These are phyloP conservation scores for Mus minutoides DNA, from an alignment of 2,797 vertebrate species.

Conservation along the genomic window DNA sequence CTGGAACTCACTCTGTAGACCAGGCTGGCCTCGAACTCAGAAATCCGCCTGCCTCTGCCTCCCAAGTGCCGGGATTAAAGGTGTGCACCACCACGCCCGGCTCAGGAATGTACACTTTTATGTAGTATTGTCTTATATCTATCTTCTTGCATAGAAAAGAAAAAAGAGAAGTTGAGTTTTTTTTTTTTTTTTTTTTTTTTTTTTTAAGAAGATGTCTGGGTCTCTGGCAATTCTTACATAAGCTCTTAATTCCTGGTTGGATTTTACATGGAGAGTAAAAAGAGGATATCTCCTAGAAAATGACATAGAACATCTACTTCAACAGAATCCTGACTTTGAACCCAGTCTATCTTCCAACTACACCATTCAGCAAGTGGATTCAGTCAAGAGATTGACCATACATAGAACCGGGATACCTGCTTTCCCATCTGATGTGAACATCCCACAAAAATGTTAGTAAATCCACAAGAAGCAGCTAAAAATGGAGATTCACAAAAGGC, in stretches of 20 bases:
- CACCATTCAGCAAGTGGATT: not conserved
- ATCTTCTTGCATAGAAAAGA: not conserved
- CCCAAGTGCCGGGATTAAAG: too few species aligned
- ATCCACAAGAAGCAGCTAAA: not conserved
- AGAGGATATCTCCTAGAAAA: not conserved
- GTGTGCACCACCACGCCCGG: too few species aligned
- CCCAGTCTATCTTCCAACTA: not conserved
- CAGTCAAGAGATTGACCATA: not conserved
- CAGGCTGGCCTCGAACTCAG: too few species aligned
- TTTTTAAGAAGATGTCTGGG: not conserved
- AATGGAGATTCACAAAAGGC: not conserved
- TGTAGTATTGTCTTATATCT: not conserved
- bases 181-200: constrained; percentile 30
- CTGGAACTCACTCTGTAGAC: too few species aligned
- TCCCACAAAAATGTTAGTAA: not conserved
- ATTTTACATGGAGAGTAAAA: not conserved
- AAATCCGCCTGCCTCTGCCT: too few species aligned
- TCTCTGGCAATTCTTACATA: not conserved
- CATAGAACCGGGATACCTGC: not conserved
- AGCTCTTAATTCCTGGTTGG: not conserved
- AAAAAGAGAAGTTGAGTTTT: constrained; percentile 26
- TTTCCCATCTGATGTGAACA: not conserved
- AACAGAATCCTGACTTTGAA: not conserved
- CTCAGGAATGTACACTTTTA: not conserved
- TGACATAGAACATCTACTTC: not conserved